Base-by-base conservation (phyloP, 2,797 vertebrate species). In the Muraenolepis orangiensis region DNA sequence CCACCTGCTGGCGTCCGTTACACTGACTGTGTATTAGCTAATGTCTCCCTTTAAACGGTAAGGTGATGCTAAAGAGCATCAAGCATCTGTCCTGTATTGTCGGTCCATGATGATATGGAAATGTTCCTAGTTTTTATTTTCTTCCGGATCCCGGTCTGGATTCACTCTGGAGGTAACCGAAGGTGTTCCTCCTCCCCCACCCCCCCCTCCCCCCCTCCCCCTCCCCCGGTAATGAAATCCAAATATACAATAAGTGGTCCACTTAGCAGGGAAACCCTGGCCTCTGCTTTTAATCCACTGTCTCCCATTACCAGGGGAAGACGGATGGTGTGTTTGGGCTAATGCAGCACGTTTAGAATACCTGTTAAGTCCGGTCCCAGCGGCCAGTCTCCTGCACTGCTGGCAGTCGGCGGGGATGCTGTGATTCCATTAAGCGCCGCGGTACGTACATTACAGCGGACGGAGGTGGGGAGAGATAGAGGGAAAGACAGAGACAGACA, bases 181-280 rank as follows among this genome's bases (percentile, higher is more conserved):
- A 82, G 73, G 64, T 66, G 23, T 28, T 66, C 64, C 86, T 88
- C 86, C 84, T 75, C 80, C 84, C 90, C 88, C 87, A 81, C 84
- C 84, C 78, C 84, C 77, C 80, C 84, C 90, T 87, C 88, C 82
- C 88, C 87, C 82, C 84, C 84, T 78, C 84, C 77, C 80, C 84
- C 90, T 87, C 88, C 82, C 83, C 84, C 79, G 86, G 83, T 91
- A 90, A 90, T 90, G 88, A 89, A 88, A 87, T 89, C 86, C 85
- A 92, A 90, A 91, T 91, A 92, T 92, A 91, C 91, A 90, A 82
- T 74, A 89, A 89, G 83, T 85, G 86, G 77, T 26, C 64, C 64
- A 66, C 64, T 66, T 66, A 66, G 64, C 64, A 28, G 64, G 64
- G 64, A 66, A 66, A 66, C 64, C 29, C 64, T 20, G 31, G 6